Evolutionary conservation across 1,140 invertebrate species (phyloP), one percentile per base, ranked within the genome.

Genomic region (Coptotermes formosanus): DNA sequence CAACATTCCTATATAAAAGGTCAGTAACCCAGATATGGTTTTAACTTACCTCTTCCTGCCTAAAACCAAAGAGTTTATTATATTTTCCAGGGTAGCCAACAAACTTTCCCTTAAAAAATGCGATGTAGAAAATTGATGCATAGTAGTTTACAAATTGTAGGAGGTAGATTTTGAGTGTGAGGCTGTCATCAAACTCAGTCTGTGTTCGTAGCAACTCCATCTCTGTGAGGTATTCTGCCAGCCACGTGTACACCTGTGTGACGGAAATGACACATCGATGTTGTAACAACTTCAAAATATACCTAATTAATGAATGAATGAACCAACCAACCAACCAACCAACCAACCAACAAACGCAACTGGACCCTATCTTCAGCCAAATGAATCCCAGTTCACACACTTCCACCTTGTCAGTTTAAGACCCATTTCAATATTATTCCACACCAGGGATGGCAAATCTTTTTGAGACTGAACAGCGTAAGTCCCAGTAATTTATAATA

Each of bases 11-110:
- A 38, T 38, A 38, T 38, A 4, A 38, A 38, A 38, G 38, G 38
- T 38, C 38, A 38, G 38, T 38, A 55, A 1, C 52, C 19, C 19
- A 4, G 0, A 55, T 55, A 4, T 55, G 14, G 0, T 44, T 6
- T 44, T 30, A 84, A 30, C 21, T n/a, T 38, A 96, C 95, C 92
- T 97, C 96, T 91, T 98, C 97, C 91, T 97, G 96, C 83, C 97
- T 93, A 88, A 94, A 95, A 3, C 93, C 93, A 88, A 97, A 95
- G 25, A 97, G 91, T 45, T 89, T 87, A 38, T 90, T 91, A 86
- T 92, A 92, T 44, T 90, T 88, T 21, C 89, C 90, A 38, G 92
- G 92, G 88, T 89, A 89, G 1, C 91, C 91, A 48, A 91, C 88
- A 86, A 91, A 89, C 87, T 90, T 93, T 88, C 94, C 94, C 88